Evolutionary conservation across 2,797 vertebrate species (phyloP).

Genomic region (Hipposideros larvatus): DNA sequence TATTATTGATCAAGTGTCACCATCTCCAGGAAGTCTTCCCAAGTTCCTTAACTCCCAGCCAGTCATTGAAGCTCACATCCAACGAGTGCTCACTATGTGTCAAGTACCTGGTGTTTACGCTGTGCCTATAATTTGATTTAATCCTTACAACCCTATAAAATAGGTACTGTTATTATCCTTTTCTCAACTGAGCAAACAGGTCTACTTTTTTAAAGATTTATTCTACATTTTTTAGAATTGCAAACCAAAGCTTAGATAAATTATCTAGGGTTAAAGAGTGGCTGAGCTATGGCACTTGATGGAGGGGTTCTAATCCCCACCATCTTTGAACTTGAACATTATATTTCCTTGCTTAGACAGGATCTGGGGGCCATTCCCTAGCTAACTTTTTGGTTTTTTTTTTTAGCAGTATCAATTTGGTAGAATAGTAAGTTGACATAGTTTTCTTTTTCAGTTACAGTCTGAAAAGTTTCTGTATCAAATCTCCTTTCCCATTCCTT

Average conservation of each 20-base stretch:
- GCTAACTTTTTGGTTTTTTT: not conserved
- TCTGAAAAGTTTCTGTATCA: constrained; percentile 15
- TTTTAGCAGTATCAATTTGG: not conserved
- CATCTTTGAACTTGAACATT: not conserved
- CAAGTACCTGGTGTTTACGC: not conserved
- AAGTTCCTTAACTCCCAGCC: not conserved
- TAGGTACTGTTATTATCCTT: not conserved
- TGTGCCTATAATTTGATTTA: not conserved
- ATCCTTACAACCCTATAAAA: not conserved
- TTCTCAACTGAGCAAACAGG: not conserved
- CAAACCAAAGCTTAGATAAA: not conserved
- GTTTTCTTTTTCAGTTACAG: not conserved
- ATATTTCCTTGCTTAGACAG: not conserved
- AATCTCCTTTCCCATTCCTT: not conserved
- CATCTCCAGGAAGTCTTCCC: not conserved
- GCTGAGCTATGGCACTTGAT: not conserved
- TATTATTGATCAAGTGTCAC: not conserved
- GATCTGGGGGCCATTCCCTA: not conserved
- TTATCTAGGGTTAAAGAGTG: not conserved
- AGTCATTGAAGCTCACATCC: not conserved
- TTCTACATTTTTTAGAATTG: not conserved
- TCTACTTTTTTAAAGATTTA: not conserved
- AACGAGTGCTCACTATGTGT: not conserved
- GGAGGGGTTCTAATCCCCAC: not conserved
- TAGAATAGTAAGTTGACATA: not conserved